Conservation (phyloP, 2,113 vertebrate genomes). For the Paradoxurus hermaphroditus region DNA sequence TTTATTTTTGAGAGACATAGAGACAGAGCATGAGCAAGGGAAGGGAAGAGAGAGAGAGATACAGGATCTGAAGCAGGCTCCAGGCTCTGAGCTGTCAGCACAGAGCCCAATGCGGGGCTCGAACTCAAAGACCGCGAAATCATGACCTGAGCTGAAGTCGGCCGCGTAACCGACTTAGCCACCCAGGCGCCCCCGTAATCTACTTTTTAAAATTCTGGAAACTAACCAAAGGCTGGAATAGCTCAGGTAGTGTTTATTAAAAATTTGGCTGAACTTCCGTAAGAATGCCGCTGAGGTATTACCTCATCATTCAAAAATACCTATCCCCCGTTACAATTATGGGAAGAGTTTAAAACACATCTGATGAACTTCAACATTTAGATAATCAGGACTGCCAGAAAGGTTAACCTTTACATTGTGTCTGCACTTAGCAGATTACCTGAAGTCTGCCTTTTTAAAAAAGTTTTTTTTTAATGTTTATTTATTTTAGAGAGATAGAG, state of each 20-base stretch:
- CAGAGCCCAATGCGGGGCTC: no score
- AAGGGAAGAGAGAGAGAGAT: no score
- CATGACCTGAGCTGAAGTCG: no score
- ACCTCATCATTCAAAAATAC: constrained; percentile 80
- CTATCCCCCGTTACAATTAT: constrained; percentile 78
- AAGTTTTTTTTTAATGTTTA: no score
- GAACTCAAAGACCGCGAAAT: no score
- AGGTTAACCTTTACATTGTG: constrained; percentile 80
- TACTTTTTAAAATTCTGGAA: background rate
- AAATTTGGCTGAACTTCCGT: background rate
- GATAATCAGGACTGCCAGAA: constrained; percentile 78
- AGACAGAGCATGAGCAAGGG: no score
- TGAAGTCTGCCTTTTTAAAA: constrained; percentile 80
- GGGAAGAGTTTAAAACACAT: constrained; percentile 77
- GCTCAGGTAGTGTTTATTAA: background rate
- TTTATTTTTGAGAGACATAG: no score
- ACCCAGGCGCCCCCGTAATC: no score
- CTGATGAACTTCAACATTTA: constrained; percentile 76
- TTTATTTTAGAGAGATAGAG: no score
- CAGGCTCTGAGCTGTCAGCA: no score
- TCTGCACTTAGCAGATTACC: constrained; percentile 82
- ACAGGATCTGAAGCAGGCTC: no score
- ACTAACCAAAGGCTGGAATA: background rate
- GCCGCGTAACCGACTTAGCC: no score
- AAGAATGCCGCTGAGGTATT: constrained; percentile 72